A percentile compares a stretch with the other conserved stretches of the same genome.
Conservation (phyloP, 2,888 invertebrate genomes). For the Cryptus armator region DNA sequence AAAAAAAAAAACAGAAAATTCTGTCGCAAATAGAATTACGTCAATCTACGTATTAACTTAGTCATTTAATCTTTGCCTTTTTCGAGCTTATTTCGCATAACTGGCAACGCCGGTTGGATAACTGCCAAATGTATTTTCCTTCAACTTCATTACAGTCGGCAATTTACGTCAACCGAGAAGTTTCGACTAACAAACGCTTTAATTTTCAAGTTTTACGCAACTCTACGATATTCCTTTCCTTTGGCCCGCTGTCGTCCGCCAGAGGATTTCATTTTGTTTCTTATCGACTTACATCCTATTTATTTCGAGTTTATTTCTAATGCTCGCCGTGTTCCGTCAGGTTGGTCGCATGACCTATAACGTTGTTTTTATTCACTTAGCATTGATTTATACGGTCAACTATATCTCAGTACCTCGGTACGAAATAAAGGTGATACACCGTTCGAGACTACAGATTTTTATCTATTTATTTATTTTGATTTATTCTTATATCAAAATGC, state of each 20-base stretch:
- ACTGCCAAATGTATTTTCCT: constrained; percentile 77
- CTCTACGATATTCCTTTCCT: neutral
- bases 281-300: neutral
- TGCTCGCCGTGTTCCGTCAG: neutral
- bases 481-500: neutral
- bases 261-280: neutral
- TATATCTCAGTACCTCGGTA: neutral
- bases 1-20: constrained; percentile 17
- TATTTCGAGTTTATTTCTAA: constrained; percentile 3
- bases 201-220: constrained; percentile 68
- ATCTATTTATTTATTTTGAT: neutral
- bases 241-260: neutral
- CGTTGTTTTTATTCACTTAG: constrained; percentile 1
- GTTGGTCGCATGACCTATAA: neutral
- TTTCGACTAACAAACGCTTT: constrained; percentile 67
- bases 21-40: constrained; percentile 7
- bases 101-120: constrained; percentile 74
- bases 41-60: constrained; percentile 24
- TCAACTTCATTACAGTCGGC: constrained; percentile 72
- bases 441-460: neutral
- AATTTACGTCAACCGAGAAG: constrained; percentile 73
- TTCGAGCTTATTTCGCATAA: constrained; percentile 77
- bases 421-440: neutral
- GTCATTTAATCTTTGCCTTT: constrained; percentile 75
- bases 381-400: constrained; percentile 4